Percentiles rank a stretch among this genome's conserved stretches.
phyloP scores from a whole-genome alignment of 2,888 invertebrate genomes.

The Tenthredo livida region DNA sequence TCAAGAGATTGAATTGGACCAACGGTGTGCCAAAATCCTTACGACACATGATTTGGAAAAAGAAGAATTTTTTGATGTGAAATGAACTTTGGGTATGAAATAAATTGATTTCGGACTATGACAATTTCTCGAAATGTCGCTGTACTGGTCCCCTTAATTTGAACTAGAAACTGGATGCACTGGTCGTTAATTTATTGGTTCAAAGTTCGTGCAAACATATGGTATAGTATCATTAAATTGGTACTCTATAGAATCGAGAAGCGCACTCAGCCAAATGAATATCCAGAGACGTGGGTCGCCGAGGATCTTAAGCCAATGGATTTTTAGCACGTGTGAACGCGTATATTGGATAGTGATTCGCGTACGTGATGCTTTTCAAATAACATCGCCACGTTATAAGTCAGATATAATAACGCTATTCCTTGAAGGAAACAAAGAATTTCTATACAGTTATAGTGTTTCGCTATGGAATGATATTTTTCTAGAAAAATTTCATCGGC shows the following conservation, averaged over 20 bases:
- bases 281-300: not conserved
- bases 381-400: not conserved
- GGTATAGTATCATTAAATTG: slow-evolving; percentile 25
- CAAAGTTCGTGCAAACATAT: slow-evolving; percentile 14
- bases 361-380: slow-evolving; percentile 12
- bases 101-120: too few species aligned
- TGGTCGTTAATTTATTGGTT: not conserved
- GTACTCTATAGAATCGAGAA: slow-evolving; percentile 14
- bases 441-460: not conserved
- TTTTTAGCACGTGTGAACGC: slow-evolving; percentile 29
- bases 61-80: too few species aligned
- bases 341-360: slow-evolving; percentile 21
- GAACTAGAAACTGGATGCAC: not conserved
- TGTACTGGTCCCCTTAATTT: too few species aligned
- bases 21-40: too few species aligned
- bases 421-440: not conserved
- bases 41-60: too few species aligned
- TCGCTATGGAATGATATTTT: not conserved
- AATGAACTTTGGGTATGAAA: too few species aligned
- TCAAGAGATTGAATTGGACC: too few species aligned
- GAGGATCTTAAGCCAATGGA: slow-evolving; percentile 8
- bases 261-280: slow-evolving; percentile 40
- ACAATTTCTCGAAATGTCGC: too few species aligned
- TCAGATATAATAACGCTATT: not conserved
- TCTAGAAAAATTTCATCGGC: not conserved